phyloP scores from a whole-genome alignment of 2,797 vertebrate species.

The Anguilla obscura region DNA sequence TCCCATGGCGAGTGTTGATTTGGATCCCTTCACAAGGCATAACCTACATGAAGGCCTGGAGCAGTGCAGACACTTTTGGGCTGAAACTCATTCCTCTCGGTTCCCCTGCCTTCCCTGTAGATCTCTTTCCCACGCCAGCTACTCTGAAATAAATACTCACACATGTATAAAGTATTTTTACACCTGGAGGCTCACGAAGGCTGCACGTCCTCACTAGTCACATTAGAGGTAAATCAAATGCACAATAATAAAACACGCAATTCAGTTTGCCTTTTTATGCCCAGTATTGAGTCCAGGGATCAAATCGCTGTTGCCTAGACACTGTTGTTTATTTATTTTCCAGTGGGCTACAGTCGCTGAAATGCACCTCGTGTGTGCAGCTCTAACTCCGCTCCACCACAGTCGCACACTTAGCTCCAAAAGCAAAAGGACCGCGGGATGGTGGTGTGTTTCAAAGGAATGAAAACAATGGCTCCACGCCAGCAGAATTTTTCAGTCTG shows the following conservation, averaged over 20 bases:
- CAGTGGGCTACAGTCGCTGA: background rate
- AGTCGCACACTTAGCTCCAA: background rate
- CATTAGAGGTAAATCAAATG: conserved; percentile 10
- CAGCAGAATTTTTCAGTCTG: conserved; percentile 30
- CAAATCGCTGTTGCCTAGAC: background rate
- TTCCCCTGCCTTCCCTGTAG: background rate
- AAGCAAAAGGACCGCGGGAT: background rate
- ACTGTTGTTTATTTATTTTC: conserved; percentile 18
- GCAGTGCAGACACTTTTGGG: background rate
- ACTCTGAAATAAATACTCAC: conserved; percentile 14
- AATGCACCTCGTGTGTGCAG: background rate
- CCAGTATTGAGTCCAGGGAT: background rate
- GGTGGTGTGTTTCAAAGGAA: conserved; percentile 17
- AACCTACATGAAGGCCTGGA: background rate
- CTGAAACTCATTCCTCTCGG: background rate
- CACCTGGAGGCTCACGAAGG: conserved; percentile 24
- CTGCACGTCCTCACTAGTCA: background rate
- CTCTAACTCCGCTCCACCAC: background rate
- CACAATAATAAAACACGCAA: background rate
- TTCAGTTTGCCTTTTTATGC: background rate
- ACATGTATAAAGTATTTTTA: conserved; percentile 26
- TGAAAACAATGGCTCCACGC: conserved; percentile 25
- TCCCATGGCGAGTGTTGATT: background rate
- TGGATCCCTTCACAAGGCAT: background rate
- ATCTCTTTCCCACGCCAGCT: conserved; percentile 12